Evolutionary conservation across 2,113 vertebrate genomes (phyloP), one percentile per base, ranked within the genome.

Genomic region (Oncorhynchus mykiss): DNA sequence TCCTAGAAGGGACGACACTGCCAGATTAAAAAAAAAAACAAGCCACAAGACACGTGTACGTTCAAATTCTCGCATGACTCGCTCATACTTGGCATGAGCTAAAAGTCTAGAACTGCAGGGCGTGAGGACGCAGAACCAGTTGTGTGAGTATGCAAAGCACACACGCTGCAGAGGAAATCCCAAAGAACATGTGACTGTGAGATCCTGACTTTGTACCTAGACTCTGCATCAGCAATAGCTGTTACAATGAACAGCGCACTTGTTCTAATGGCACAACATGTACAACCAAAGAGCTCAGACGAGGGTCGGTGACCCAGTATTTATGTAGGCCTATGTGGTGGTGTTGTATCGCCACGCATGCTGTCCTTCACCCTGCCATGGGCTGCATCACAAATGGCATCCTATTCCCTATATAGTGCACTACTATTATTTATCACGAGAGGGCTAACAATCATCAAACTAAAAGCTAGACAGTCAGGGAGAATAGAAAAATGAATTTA

Each of bases 251-350:
- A 24, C 59, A 62, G n/a, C 0, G 5, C 59, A 62, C 59, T 16
- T 24, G 59, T 13, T 62, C n/a, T 54, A 18, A 45, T 45, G 39
- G 39, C 9, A 95, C 51, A 54, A 22, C 8, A 7, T 62, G 91
- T 87, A 91, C 94, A 90, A 94, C 8, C n/a, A 3, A 45, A 45
- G 39, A 45, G 9, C 93, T 88, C 96, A 97, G 95, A 96, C 39
- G 2, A 45, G 39, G 39, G 39, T 12, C 6, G 2, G 39, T 45
- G 9, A 45, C 39, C 39, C 39, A 45, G 9, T 45, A 11, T 45
- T 45, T 45, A 45, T 45, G 39, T 45, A 45, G 39, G 39, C 9
- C 39, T 11, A 45, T 11, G 39, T 45, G 39, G 39, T 45, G 39
- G 9, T 11, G 2, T 3, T 45, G 9, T 11, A 45, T 11, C 9